Evolutionary conservation across 2,797 vertebrate species (phyloP).

Genomic region (Bovichtus variegatus): DNA sequence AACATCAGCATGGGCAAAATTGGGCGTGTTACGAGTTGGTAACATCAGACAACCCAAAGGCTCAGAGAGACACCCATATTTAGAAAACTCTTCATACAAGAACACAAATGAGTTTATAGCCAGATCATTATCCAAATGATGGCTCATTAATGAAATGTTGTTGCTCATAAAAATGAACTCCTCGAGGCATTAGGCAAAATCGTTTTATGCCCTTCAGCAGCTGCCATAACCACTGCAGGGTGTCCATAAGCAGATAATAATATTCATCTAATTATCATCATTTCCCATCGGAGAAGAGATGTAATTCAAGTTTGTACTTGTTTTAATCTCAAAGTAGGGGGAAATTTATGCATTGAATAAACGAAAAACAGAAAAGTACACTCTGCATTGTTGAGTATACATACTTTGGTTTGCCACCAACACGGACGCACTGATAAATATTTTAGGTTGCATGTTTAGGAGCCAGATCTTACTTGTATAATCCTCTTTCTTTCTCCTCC

Average conservation of each 20-base stretch:
- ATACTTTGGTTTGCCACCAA: not conserved
- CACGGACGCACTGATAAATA: slow-evolving; percentile 36
- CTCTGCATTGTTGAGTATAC: not conserved
- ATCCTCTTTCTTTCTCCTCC: slow-evolving; percentile 30
- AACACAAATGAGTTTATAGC: slow-evolving; percentile 37
- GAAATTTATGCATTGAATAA: slow-evolving; percentile 1
- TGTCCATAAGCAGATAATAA: slow-evolving; percentile 42
- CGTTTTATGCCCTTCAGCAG: slow-evolving; percentile 47
- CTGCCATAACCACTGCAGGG: slow-evolving; percentile 45
- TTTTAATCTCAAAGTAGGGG: slow-evolving; percentile 3
- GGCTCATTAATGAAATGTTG: slow-evolving; percentile 55
- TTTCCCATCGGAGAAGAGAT: slow-evolving; percentile 16
- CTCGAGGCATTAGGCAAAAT: slow-evolving; percentile 24
- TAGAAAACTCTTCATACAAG: slow-evolving; percentile 15
- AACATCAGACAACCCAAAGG: slow-evolving; percentile 19
- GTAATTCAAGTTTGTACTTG: slow-evolving; percentile 19
- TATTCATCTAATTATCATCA: slow-evolving; percentile 48
- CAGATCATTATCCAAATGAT: slow-evolving; percentile 58
- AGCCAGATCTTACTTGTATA: slow-evolving; percentile 18
- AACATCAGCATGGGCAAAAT: slow-evolving; percentile 20
- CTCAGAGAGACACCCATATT: slow-evolving; percentile 23
- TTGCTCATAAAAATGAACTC: slow-evolving; percentile 37
- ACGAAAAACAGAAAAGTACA: not conserved
- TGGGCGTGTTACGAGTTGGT: slow-evolving; percentile 5
- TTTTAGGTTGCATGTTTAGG: slow-evolving; percentile 49